Conservation (phyloP, 2,797 vertebrate genomes). For the Chloroceryle amazona region DNA sequence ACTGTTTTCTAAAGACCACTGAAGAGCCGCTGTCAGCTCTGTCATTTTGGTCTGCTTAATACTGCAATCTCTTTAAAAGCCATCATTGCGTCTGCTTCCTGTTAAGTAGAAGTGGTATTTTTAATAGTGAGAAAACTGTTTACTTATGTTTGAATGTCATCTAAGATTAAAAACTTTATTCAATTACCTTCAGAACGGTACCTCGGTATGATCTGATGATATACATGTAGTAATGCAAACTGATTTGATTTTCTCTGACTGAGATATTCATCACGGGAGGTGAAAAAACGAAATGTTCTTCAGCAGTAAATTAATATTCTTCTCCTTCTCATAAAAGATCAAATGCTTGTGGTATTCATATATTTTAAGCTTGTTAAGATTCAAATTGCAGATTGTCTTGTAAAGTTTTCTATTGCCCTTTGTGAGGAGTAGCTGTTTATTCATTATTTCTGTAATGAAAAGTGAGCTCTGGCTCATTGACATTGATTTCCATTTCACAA, state of each 20-base stretch:
- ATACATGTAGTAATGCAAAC: background rate
- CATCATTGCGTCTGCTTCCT: background rate
- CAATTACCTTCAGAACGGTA: conserved; percentile 16
- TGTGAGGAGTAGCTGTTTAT: conserved; percentile 32
- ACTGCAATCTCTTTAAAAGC: conserved; percentile 26
- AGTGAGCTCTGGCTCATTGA: background rate
- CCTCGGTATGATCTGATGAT: background rate
- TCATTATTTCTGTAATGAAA: conserved; percentile 24
- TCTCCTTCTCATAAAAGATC: background rate
- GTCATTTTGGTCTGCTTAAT: background rate
- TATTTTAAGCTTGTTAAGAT: conserved; percentile 23
- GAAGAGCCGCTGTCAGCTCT: background rate
- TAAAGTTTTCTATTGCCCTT: conserved; percentile 22
- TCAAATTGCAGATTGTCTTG: background rate
- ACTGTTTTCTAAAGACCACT: background rate
- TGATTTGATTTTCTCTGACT: conserved; percentile 30
- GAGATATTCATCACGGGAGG: background rate
- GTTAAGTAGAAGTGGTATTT: background rate
- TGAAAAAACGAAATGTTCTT: background rate
- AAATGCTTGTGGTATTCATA: background rate
- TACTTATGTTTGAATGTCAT: conserved; percentile 42
- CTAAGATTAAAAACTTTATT: conserved; percentile 54
- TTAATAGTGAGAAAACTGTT: conserved; percentile 25
- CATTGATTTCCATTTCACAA: background rate
- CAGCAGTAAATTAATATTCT: conserved; percentile 33